phyloP scores from a whole-genome alignment of 2,797 vertebrate species.

The Paguma larvata region DNA sequence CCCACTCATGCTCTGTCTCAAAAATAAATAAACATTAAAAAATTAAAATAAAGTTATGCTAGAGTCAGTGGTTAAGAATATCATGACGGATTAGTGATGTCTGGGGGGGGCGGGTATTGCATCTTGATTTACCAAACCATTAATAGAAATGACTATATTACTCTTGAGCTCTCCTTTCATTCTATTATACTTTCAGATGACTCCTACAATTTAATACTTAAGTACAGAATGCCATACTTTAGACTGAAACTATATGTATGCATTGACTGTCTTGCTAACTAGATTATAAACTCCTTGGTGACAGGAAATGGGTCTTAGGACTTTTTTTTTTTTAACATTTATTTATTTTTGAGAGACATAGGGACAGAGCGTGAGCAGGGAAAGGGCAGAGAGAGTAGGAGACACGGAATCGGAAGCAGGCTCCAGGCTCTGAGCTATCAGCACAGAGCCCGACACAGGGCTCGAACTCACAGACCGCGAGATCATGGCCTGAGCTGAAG shows the following conservation, averaged over 20 bases:
- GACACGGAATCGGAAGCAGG: too few relatives aligned
- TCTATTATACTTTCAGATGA: not conserved
- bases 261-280: not conserved
- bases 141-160: not conserved
- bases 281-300: not conserved
- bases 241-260: not conserved
- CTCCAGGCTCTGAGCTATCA: too few relatives aligned
- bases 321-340: not conserved
- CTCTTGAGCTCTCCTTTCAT: not conserved
- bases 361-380: too few relatives aligned
- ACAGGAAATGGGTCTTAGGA: not conserved
- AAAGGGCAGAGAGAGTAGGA: too few relatives aligned
- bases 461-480: too few relatives aligned
- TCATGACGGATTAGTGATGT: not conserved
- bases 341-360: too few relatives aligned
- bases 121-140: slow-evolving; percentile 22
- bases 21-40: too few relatives aligned
- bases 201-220: not conserved
- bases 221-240: not conserved
- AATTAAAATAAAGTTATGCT: too few relatives aligned
- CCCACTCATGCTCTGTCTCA: too few relatives aligned
- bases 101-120: not conserved
- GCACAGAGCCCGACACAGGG: too few relatives aligned
- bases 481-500: too few relatives aligned
- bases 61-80: not conserved